These are phyloP conservation scores for Sinohyriopsis cumingii DNA, from an alignment of 2,888 invertebrate species.

Conservation along the genomic window DNA sequence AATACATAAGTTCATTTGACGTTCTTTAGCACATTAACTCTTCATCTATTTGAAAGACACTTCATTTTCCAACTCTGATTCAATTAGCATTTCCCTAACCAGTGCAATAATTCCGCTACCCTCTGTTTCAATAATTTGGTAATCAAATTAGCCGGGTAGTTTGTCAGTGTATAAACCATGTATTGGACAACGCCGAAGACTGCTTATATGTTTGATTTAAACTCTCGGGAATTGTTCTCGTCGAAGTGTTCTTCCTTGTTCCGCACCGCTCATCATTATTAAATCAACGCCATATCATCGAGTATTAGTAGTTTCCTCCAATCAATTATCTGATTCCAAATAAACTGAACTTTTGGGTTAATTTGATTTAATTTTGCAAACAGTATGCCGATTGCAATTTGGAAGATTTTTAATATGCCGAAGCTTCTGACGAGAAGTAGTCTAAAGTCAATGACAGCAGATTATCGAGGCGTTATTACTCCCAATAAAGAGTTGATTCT, in stretches of 20 bases:
- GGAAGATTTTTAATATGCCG: too few relatives aligned
- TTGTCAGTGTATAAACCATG: constrained; percentile 59
- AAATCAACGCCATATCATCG: constrained; percentile 24
- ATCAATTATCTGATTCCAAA: constrained; percentile 23
- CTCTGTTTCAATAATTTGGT: constrained; percentile 57
- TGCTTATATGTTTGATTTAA: constrained; percentile 35
- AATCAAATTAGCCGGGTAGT: constrained; percentile 55
- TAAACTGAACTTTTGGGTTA: constrained; percentile 21
- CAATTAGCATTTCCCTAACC: constrained; percentile 47
- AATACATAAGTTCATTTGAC: too few relatives aligned
- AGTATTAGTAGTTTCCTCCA: constrained; percentile 14
- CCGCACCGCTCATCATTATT: constrained; percentile 23
- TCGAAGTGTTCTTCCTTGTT: constrained; percentile 9
- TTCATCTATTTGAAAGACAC: constrained; percentile 7
- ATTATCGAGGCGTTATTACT: too few relatives aligned
- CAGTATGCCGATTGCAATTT: too few relatives aligned
- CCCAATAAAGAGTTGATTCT: too few relatives aligned
- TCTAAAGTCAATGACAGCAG: too few relatives aligned
- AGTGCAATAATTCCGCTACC: constrained; percentile 51
- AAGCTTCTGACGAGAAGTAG: too few relatives aligned
- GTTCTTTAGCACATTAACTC: too few relatives aligned
- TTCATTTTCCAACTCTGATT: constrained; percentile 39
- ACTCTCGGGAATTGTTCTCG: constrained; percentile 19
- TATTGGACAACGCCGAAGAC: constrained; percentile 44
- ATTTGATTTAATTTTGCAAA: constrained; percentile 12